A percentile compares a stretch with the other conserved stretches of the same genome.
phyloP scores from a whole-genome alignment of 2,888 invertebrate species.

The Ernsta delagoae region DNA sequence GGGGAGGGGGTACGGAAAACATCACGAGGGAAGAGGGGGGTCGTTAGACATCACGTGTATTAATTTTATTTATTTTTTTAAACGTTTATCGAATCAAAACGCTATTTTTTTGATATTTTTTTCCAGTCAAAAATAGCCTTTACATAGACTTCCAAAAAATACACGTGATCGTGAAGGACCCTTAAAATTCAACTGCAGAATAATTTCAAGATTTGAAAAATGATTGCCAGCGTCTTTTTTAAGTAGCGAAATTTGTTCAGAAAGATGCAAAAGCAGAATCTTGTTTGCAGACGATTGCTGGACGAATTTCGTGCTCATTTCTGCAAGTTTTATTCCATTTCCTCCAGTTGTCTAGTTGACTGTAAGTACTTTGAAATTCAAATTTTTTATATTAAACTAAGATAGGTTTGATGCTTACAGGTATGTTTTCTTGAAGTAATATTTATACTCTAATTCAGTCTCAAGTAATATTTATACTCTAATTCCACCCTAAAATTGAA shows the following conservation, averaged over 20 bases:
- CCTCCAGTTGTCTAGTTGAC: conserved; percentile 11
- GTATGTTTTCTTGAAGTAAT: background rate
- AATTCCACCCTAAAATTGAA: background rate
- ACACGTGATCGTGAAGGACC: no score
- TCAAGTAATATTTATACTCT: background rate
- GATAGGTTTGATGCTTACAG: background rate
- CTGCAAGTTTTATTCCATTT: conserved; percentile 17
- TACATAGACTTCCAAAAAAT: no score
- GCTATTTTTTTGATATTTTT: no score
- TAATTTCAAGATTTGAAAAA: no score
- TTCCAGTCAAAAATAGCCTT: no score
- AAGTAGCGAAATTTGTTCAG: conserved; percentile 19
- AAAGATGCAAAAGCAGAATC: conserved; percentile 25
- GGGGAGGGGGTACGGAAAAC: no score
- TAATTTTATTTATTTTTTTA: no score
- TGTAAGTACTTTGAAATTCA: background rate
- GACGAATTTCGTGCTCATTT: conserved; percentile 23
- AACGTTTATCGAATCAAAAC: no score
- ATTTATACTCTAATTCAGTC: no score
- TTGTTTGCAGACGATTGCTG: conserved; percentile 22
- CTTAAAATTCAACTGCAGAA: no score
- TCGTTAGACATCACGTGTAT: no score
- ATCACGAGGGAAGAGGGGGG: no score
- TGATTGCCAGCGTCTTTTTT: background rate
- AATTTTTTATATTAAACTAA: background rate